phyloP scores from a whole-genome alignment of 2,888 invertebrate genomes.

The Metallyticus violacea region DNA sequence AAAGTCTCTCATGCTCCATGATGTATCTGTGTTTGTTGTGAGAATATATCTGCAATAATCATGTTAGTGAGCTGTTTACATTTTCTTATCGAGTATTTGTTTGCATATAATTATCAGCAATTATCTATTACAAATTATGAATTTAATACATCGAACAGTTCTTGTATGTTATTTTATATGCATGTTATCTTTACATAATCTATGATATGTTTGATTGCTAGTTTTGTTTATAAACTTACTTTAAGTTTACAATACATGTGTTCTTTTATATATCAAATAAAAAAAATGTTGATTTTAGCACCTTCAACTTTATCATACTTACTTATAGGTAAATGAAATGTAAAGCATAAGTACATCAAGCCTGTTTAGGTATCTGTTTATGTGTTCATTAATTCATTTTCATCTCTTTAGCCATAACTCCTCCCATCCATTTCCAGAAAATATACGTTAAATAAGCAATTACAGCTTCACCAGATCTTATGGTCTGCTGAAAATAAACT shows the following conservation, averaged over 20 bases:
- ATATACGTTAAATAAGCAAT: too few species aligned
- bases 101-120: background rate
- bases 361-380: too few species aligned
- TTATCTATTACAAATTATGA: background rate
- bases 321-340: background rate
- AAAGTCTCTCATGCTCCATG: background rate
- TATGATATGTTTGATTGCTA: background rate
- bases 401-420: too few species aligned
- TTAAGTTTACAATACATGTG: slow-evolving; percentile 2
- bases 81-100: background rate
- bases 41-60: slow-evolving; percentile 10
- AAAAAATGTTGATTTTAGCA: background rate
- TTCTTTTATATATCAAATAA: slow-evolving; percentile 11
- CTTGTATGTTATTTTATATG: slow-evolving; percentile 3
- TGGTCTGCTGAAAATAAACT: too few species aligned
- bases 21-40: background rate
- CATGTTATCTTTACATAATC: slow-evolving; percentile 8
- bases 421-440: too few species aligned
- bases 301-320: background rate
- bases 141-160: background rate
- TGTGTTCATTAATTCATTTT: too few species aligned
- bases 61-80: background rate
- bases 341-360: background rate
- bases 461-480: too few species aligned
- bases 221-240: background rate